Evolutionary conservation across 2,113 vertebrate genomes (phyloP), one percentile per base, ranked within the genome.

Genomic region (Osmerus mordax): DNA sequence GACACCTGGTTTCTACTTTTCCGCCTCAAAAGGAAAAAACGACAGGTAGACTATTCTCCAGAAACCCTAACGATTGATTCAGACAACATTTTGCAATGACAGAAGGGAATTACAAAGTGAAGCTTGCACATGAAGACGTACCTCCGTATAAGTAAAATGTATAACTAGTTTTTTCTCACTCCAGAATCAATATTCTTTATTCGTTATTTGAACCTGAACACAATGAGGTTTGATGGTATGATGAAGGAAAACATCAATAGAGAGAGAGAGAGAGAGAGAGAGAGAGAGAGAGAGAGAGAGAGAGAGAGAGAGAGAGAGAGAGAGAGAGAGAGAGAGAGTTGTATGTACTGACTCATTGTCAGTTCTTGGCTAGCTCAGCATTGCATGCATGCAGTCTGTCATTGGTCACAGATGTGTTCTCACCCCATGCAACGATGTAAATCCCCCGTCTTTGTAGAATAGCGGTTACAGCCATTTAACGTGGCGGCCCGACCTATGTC

Each of bases 401-500:
- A 58, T 13, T 21, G 21, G 41, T 19, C 47, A 18, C 11, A 25
- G 51, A 12, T 25, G 28, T 29, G 8, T 12, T 12, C 15, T 36
- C 15, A 41, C 9, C 19, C 59, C 25, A 12, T 16, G 9, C 60
- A 15, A 4, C 7, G 7, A 41, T 65, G 7, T 41, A 32, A 15
- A n/a, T 36, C 15, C 41, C 28, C 18, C 8, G 32, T 65, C 29
- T 7, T 3, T 8, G 32, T 65, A 56, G 7, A 56, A 56, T 19
- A 65, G 36, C 62, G 11, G 28, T 23, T 21, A 58, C 4, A 63
- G 65, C 47, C 67, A 66, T 32, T 65, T 9, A 64, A 41, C 62
- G 36, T 41, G 62, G 16, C 53, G 16, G 1, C 3, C 52, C 32
- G 52, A 52, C 41, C 65, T 19, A 66, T 72, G 70, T 76, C 60